These are phyloP conservation scores for Gambusia affinis DNA, from an alignment of 2,113 vertebrate genomes.

Conservation along the genomic window DNA sequence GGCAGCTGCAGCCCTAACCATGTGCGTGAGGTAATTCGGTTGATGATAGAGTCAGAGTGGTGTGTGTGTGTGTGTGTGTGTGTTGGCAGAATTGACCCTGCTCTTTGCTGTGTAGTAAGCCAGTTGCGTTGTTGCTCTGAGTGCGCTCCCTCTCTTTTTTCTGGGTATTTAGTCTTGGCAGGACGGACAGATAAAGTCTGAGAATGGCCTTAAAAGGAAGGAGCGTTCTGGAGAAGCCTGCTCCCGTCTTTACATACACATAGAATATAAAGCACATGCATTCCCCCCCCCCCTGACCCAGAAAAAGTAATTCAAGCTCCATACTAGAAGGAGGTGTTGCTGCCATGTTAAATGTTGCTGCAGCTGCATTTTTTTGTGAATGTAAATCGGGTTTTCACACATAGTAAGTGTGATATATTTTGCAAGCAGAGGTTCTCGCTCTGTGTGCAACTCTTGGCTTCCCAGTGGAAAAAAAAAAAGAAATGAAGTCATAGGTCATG, in stretches of 20 bases:
- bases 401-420: constrained; percentile 7
- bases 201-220: constrained; percentile 81
- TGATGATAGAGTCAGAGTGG: constrained; percentile 49
- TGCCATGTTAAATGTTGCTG: constrained; percentile 1
- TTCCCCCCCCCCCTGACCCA: constrained; percentile 15
- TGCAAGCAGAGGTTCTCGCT: not conserved
- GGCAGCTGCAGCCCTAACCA: constrained; percentile 56
- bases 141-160: constrained; percentile 17
- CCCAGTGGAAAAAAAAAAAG: constrained; percentile 4
- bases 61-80: constrained; percentile 14
- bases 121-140: constrained; percentile 39
- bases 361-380: constrained; percentile 20
- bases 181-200: constrained; percentile 40
- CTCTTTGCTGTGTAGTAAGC: constrained; percentile 46
- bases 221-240: constrained; percentile 47
- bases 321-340: not conserved
- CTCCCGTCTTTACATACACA: constrained; percentile 53
- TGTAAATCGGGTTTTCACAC: constrained; percentile 26
- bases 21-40: constrained; percentile 56
- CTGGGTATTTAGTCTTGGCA: constrained; percentile 68
- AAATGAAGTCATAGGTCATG: constrained; percentile 12
- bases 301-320: constrained; percentile 15
- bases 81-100: constrained; percentile 45
- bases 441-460: not conserved
- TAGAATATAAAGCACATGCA: not conserved